phyloP scores from a whole-genome alignment of 1,140 invertebrate genomes.

The Diuraphis noxia region DNA sequence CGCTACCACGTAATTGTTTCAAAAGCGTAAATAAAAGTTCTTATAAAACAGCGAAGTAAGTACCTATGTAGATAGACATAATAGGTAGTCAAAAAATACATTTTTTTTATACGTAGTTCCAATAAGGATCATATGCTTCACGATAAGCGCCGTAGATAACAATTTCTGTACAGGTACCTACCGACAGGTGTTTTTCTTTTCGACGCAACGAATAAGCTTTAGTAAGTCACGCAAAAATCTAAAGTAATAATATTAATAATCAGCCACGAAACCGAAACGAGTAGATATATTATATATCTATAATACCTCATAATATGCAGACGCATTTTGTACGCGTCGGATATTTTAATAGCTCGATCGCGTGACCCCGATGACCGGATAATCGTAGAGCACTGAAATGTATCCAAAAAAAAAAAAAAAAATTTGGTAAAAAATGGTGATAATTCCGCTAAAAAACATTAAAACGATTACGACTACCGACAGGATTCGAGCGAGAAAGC shows the following conservation, averaged over 20 bases:
- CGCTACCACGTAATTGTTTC: not conserved
- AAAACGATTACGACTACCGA: constrained; percentile 15
- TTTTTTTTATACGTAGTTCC: not conserved
- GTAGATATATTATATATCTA: not conserved
- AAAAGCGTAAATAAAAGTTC: not conserved
- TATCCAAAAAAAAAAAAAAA: too few relatives aligned
- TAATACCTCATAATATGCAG: not conserved
- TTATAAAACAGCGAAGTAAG: not conserved
- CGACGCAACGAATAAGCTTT: not conserved
- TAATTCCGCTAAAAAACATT: too few relatives aligned
- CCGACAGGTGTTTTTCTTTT: not conserved
- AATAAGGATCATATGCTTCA: not conserved
- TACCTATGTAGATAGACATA: too few relatives aligned
- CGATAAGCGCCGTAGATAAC: not conserved
- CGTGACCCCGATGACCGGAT: constrained; percentile 23
- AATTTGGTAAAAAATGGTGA: too few relatives aligned
- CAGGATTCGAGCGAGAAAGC: constrained; percentile 33
- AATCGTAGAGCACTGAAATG: constrained; percentile 23
- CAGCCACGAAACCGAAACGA: not conserved
- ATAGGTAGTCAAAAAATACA: not conserved
- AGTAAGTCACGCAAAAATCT: constrained; percentile 10
- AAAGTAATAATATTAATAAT: too few relatives aligned
- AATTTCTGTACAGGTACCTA: too few relatives aligned
- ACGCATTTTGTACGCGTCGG: not conserved
- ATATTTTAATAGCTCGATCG: constrained; percentile 3